Conservation (phyloP, 2,113 vertebrate species). For the Physeter macrocephalus region DNA sequence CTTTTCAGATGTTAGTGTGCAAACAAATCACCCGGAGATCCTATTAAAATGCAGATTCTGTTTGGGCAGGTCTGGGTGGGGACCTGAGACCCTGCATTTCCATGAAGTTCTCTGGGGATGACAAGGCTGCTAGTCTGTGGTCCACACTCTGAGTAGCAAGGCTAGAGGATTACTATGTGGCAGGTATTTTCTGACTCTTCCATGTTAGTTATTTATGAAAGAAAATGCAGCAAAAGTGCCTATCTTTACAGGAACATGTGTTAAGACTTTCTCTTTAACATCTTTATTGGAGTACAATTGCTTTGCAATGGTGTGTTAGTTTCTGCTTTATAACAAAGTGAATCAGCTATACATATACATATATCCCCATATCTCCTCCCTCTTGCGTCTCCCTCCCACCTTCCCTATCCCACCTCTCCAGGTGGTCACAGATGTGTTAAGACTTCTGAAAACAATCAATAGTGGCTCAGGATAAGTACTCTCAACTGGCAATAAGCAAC, state of each 20-base stretch:
- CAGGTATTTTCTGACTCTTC: neutral
- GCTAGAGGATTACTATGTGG: neutral
- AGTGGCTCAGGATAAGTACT: neutral
- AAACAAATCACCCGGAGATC: neutral
- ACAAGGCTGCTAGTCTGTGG: neutral
- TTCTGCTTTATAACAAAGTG: no score
- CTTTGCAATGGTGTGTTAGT: neutral
- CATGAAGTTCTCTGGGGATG: neutral
- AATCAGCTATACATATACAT: no score
- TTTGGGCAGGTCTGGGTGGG: neutral
- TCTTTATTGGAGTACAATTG: no score
- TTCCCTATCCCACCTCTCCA: no score
- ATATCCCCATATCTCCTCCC: no score
- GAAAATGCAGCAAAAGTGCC: neutral
- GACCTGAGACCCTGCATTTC: neutral
- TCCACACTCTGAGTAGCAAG: neutral
- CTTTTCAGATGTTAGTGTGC: neutral
- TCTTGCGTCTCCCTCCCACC: no score
- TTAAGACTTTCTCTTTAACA: neutral
- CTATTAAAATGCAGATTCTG: neutral
- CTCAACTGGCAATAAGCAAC: neutral
- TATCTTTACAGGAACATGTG: neutral
- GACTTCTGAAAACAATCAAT: neutral
- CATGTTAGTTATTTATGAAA: slow-evolving; percentile 20
- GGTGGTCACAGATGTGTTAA: neutral